Percentiles rank a stretch among this genome's conserved stretches.
These are phyloP conservation scores for Willowsia nigromaculata DNA, from an alignment of 2,888 invertebrate genomes.

Conservation along the genomic window DNA sequence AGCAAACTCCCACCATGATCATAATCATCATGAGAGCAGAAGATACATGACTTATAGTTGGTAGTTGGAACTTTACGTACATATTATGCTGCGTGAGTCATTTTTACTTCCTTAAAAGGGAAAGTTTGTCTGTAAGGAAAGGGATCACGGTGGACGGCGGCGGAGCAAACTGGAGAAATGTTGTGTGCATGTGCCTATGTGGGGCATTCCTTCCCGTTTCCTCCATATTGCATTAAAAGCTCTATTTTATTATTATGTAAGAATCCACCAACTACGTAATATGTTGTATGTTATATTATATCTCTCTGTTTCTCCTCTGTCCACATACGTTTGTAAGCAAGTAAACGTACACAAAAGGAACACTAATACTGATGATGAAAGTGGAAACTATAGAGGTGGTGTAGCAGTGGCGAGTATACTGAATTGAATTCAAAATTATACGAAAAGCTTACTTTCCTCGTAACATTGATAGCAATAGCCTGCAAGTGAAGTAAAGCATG, in stretches of 20 bases:
- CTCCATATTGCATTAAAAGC: neutral
- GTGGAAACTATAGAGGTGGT: neutral
- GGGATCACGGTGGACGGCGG: neutral
- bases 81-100: slow-evolving; percentile 53
- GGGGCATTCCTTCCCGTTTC: neutral
- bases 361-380: neutral
- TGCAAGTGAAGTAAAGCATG: no score
- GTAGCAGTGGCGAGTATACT: neutral
- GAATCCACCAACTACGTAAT: neutral
- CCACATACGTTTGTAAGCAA: neutral
- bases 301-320: neutral
- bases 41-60: neutral
- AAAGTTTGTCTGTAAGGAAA: slow-evolving; percentile 23
- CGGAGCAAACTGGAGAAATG: neutral
- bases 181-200: neutral
- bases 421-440: slow-evolving; percentile 66
- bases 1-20: neutral
- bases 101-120: slow-evolving; percentile 51
- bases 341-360: neutral
- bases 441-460: slow-evolving; percentile 42
- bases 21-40: slow-evolving; percentile 6
- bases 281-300: neutral
- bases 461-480: neutral
- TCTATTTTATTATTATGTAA: neutral
- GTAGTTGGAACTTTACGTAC: slow-evolving; percentile 28